Evolutionary conservation across 1,140 invertebrate genomes (phyloP).

Genomic region (Aphaenogaster floridana): DNA sequence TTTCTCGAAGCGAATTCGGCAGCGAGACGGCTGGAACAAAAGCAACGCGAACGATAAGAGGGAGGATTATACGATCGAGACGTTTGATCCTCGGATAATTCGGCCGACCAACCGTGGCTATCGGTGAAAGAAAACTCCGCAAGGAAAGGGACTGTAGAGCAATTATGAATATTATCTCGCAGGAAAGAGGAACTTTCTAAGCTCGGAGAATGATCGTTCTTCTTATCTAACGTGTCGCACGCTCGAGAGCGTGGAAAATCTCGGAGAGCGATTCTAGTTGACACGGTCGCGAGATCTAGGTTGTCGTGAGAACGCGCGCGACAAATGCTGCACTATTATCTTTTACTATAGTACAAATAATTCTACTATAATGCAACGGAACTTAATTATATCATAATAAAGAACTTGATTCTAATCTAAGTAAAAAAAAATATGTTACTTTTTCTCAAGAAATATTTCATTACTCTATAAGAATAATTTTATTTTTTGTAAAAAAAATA

Average conservation of each 20-base stretch:
- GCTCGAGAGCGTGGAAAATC: slow-evolving; percentile 57
- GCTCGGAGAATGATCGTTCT: slow-evolving; percentile 47
- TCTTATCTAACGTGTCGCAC: slow-evolving; percentile 65
- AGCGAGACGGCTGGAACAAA: not conserved
- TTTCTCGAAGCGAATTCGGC: slow-evolving; percentile 9
- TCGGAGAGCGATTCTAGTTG: slow-evolving; percentile 34
- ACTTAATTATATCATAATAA: slow-evolving; percentile 3
- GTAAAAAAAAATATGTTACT: not conserved
- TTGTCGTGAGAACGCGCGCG: slow-evolving; percentile 7
- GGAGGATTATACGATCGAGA: slow-evolving; percentile 29
- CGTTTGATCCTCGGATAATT: slow-evolving; percentile 53
- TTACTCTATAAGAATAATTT: not conserved
- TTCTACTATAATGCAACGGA: not conserved
- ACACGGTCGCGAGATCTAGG: slow-evolving; percentile 33
- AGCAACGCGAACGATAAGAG: slow-evolving; percentile 8
- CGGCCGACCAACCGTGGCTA: not conserved
- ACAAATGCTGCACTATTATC: not conserved
- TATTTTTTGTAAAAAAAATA: not conserved
- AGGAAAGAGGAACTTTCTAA: slow-evolving; percentile 45
- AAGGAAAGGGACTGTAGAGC: slow-evolving; percentile 27
- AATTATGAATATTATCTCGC: slow-evolving; percentile 73
- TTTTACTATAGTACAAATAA: slow-evolving; percentile 18
- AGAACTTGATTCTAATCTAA: not conserved
- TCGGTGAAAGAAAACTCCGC: slow-evolving; percentile 30
- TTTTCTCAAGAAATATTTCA: not conserved